Evolutionary conservation across 2,113 vertebrate species (phyloP).

Genomic region (Neofelis nebulosa): DNA sequence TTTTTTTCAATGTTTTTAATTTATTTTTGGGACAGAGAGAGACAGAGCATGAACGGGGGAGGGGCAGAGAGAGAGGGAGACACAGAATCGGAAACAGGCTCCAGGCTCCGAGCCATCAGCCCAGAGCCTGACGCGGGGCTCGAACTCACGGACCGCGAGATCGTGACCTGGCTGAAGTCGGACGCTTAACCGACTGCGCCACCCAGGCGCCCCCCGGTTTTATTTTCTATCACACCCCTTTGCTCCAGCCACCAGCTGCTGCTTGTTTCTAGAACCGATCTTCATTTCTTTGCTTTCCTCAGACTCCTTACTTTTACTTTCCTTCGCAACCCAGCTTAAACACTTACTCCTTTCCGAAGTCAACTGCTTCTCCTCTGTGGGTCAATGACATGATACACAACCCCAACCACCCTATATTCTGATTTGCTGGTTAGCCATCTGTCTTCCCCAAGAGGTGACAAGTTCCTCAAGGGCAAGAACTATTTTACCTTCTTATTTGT

Average conservation of each 20-base stretch:
- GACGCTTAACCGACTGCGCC: too few species aligned
- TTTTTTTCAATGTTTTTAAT: too few species aligned
- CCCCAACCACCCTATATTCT: neutral
- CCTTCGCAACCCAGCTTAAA: neutral
- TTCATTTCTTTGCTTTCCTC: neutral
- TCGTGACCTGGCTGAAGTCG: too few species aligned
- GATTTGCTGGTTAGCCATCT: neutral
- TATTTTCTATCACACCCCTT: neutral
- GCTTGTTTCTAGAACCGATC: neutral
- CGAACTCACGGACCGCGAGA: too few species aligned
- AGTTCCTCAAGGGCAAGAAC: neutral
- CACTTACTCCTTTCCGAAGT: neutral
- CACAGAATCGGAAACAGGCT: too few species aligned
- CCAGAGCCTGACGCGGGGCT: too few species aligned
- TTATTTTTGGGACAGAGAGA: too few species aligned
- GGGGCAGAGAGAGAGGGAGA: too few species aligned
- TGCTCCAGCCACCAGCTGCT: neutral
- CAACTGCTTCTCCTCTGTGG: neutral
- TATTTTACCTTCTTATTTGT: neutral
- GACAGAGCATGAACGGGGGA: too few species aligned
- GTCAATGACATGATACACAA: neutral
- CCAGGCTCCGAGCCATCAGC: too few species aligned
- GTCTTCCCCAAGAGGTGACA: neutral
- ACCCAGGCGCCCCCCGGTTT: too few species aligned
- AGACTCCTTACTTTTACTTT: neutral